Evolutionary conservation across 2,797 vertebrate species (phyloP), one percentile per base, ranked within the genome.

Genomic region (Rhynchotus rufescens): DNA sequence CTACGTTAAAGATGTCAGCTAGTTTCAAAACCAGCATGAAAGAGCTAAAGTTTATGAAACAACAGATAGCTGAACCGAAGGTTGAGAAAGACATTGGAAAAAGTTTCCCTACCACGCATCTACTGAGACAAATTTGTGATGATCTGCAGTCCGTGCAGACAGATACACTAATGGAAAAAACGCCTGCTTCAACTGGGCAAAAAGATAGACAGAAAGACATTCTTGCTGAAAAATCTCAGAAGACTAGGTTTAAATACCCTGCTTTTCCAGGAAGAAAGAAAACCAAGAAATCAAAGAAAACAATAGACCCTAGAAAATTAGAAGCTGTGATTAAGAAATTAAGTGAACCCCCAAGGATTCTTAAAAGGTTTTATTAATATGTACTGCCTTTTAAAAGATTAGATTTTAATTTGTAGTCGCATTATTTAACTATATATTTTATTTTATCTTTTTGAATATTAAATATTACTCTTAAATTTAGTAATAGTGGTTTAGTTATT

Each of bases 11-110:
- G 72, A 61, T 97, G 23, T 96, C 88, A 82, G 71, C 94, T 88
- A 90, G 97, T 95, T 96, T 97, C 45, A 93, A 92, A 93, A 96
- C 73, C 83, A 92, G 90, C 78, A 88, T 97, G 72, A 95, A 96
- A 84, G 92, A 97, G 61, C 9, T 98, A 84, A 68, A 89, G 59
- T 68, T 92, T 86, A 97, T 97, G 92, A 96, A 92, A 84, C 77
- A 89, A 67, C 30, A 44, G 59, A 64, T 84, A 25, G 3, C 91
- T 94, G 85, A 96, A 56, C 20, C n/a, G 68, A 34, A 66, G 54
- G 34, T 4, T 56, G 78, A 66, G 42, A 17, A 22, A 68, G 44
- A 57, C 49, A n/a, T 4, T 2, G 12, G 54, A 26, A 47, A 80
- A 74, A 40, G 3, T n/a, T 60, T 10, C 61, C 7, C 56, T 75